Conservation (phyloP, 2,888 invertebrate genomes). For the Eupsilia transversa region DNA sequence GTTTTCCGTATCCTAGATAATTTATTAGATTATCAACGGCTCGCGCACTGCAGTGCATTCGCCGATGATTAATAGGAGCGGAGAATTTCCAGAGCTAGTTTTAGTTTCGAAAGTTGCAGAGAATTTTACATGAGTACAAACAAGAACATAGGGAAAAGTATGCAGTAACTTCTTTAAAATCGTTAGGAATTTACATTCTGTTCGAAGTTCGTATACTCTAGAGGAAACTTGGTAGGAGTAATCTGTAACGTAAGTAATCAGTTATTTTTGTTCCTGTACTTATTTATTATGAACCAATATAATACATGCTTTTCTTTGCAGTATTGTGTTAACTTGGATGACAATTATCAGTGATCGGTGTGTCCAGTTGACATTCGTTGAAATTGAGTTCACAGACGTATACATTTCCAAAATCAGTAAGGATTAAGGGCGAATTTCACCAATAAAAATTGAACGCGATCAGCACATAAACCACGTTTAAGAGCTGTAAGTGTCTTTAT, state of each 20-base stretch:
- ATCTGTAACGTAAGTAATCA: background rate
- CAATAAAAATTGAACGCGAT: too few relatives aligned
- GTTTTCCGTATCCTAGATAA: slow-evolving; percentile 70
- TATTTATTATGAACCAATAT: background rate
- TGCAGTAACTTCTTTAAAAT: slow-evolving; percentile 36
- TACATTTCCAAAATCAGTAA: too few relatives aligned
- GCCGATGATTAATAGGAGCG: slow-evolving; percentile 61
- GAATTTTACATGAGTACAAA: slow-evolving; percentile 57
- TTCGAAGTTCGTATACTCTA: slow-evolving; percentile 6
- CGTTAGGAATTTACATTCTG: slow-evolving; percentile 25
- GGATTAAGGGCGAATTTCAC: too few relatives aligned
- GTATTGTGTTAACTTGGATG: too few relatives aligned
- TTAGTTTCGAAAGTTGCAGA: slow-evolving; percentile 50
- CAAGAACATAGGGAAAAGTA: slow-evolving; percentile 20
- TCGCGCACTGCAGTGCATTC: slow-evolving; percentile 57
- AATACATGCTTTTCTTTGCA: too few relatives aligned
- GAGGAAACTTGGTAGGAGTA: slow-evolving; percentile 1
- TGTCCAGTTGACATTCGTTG: too few relatives aligned
- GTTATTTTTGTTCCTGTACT: background rate
- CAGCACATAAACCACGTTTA: too few relatives aligned
- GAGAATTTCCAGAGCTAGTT: slow-evolving; percentile 40
- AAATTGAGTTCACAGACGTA: too few relatives aligned
- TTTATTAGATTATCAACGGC: slow-evolving; percentile 72
- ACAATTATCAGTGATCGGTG: too few relatives aligned
- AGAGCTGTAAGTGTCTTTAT: too few relatives aligned